A percentile compares a stretch with the other conserved stretches of the same genome.
phyloP scores from a whole-genome alignment of 1,140 invertebrate species.

The Temnothorax nylanderi region DNA sequence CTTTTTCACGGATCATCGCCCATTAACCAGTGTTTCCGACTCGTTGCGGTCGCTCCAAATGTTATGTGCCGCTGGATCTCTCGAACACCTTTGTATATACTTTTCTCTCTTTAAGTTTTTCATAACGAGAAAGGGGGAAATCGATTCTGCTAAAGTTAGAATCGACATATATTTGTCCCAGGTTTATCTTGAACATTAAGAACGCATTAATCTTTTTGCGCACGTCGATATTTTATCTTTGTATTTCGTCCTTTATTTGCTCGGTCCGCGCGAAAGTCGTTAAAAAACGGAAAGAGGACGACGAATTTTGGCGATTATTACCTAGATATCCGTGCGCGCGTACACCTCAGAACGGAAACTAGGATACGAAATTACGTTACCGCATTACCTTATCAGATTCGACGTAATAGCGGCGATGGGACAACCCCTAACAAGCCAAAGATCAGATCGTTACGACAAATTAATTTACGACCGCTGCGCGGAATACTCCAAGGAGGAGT shows the following conservation, averaged over 20 bases:
- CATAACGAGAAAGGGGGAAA: neutral
- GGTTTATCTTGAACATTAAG: neutral
- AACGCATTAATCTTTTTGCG: neutral
- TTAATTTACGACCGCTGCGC: constrained; percentile 65
- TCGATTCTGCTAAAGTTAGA: neutral
- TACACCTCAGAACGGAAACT: constrained; percentile 32
- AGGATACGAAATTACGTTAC: constrained; percentile 60
- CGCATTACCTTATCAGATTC: constrained; percentile 54
- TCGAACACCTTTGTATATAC: neutral
- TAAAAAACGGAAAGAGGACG: neutral
- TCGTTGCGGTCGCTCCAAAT: constrained; percentile 66
- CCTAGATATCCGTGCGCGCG: neutral
- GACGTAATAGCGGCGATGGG: constrained; percentile 46
- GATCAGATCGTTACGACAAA: constrained; percentile 68
- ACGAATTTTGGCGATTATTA: constrained; percentile 29
- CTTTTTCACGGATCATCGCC: constrained; percentile 79
- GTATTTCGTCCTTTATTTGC: neutral
- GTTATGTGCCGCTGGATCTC: constrained; percentile 16
- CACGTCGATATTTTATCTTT: neutral
- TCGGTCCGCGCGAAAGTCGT: constrained; percentile 10
- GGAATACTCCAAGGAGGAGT: constrained; percentile 24
- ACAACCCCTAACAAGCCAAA: constrained; percentile 66
- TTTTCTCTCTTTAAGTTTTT: neutral
- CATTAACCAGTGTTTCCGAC: constrained; percentile 64
- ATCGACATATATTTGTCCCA: too few species aligned